Percentiles rank a stretch among this genome's conserved stretches.
These are phyloP conservation scores for Odocoileus virginianus DNA, from an alignment of 2,113 vertebrate genomes.

Conservation along the genomic window DNA sequence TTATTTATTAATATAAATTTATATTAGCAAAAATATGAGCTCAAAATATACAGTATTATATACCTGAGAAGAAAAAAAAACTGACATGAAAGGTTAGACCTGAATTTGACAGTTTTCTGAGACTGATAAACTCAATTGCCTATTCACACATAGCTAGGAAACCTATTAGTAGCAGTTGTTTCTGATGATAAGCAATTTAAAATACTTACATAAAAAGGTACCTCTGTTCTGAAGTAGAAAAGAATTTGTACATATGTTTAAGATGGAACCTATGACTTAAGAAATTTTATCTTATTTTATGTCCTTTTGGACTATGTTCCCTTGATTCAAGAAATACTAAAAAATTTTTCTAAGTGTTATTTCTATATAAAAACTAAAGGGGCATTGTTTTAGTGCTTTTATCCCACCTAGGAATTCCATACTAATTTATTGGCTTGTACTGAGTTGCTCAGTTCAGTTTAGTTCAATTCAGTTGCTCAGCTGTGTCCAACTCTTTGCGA, in stretches of 20 bases:
- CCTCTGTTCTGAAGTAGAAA: not conserved
- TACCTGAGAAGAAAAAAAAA: not conserved
- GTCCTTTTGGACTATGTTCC: not conserved
- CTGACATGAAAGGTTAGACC: not conserved
- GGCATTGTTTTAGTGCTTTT: not conserved
- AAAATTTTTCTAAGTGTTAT: not conserved
- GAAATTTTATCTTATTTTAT: not conserved
- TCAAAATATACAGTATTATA: not conserved
- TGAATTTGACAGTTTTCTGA: not conserved
- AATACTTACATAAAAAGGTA: not conserved
- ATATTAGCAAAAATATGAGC: not conserved
- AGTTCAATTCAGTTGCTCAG: not conserved
- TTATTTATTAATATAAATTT: not conserved
- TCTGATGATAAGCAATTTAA: not conserved
- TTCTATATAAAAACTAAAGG: not conserved
- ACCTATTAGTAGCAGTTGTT: not conserved
- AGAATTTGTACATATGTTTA: not conserved
- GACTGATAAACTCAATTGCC: not conserved
- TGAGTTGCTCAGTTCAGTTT: not conserved
- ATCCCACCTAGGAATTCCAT: not conserved
- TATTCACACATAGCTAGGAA: not conserved
- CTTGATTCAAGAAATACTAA: not conserved
- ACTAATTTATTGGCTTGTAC: not conserved
- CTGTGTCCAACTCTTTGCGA: rapidly evolving
- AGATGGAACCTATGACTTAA: not conserved